Percentiles rank a stretch among this genome's conserved stretches.
Evolutionary conservation across 2,888 invertebrate genomes (phyloP).

Genomic region (Polyploca ridens): DNA sequence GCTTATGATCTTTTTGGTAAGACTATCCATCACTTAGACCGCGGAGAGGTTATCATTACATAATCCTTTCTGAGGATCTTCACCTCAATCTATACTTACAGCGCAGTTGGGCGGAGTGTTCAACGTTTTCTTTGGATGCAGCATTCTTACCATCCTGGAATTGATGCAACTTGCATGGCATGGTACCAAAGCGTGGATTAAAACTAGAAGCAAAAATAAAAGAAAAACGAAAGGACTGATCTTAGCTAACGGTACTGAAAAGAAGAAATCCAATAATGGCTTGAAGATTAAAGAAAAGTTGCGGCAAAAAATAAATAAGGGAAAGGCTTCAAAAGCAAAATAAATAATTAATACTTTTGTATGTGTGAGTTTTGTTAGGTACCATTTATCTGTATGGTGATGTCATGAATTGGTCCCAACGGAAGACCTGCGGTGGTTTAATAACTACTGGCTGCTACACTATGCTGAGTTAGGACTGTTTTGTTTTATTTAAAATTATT

Average conservation of each 20-base stretch:
- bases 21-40: slow-evolving; percentile 16
- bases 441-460: too few species aligned
- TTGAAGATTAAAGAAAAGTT: background rate
- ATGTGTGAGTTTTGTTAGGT: too few species aligned
- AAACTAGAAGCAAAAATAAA: slow-evolving; percentile 9
- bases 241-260: slow-evolving; percentile 8
- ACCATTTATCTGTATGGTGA: too few species aligned
- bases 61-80: too few species aligned
- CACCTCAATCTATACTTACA: slow-evolving; percentile 37
- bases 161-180: slow-evolving; percentile 41
- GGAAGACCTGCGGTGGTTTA: too few species aligned
- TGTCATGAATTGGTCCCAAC: too few species aligned
- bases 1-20: slow-evolving; percentile 55
- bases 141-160: slow-evolving; percentile 63
- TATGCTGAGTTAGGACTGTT: too few species aligned
- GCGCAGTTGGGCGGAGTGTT: slow-evolving; percentile 73
- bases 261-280: background rate
- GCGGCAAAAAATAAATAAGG: background rate
- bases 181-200: slow-evolving; percentile 11
- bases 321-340: background rate
- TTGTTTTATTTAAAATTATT: too few species aligned
- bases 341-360: too few species aligned
- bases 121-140: slow-evolving; percentile 72
- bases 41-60: too few species aligned
- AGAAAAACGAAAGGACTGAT: background rate